Evolutionary conservation across 2,113 vertebrate genomes (phyloP), one percentile per base, ranked within the genome.

Genomic region (Halcyon malimbica): DNA sequence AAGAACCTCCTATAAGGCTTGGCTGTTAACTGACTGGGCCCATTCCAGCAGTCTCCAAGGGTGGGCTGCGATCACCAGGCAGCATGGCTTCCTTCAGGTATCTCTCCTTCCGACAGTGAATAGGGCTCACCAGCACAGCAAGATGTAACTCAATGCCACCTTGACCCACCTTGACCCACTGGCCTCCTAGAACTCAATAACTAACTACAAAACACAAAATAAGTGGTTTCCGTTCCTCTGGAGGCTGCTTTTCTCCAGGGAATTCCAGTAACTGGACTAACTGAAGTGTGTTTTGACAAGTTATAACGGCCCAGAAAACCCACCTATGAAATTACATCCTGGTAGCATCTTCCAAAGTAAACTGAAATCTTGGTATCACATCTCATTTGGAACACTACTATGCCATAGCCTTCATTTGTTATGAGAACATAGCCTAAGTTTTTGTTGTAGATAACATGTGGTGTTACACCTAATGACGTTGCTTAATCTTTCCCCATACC

Each of bases 281-380:
- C 4, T 89, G 86, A 96, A 96, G 76, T 92, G n/a, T 85, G 75
- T 85, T 94, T 96, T 92, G 91, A 96, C 93, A 91, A 94, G 96
- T 85, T 89, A 4, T 6, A 94, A 96, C 95, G 94, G 91, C 77
- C 68, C 57, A 91, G 77, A 94, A 96, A 96, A 97, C 70, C 63
- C 80, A 96, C 83, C 95, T 94, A 83, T 33, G 16, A 89, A 96
- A 96, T 96, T 87, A 94, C 75, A 96, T 93, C 70, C 87, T 85
- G 77, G 93, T 87, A 94, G 42, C 78, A 93, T 85, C 77, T 96
- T 95, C 95, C 96, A 96, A 97, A 93, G 50, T 94, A 96, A 96
- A 97, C 89, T 28, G 41, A 89, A 94, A 84, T 79, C 62, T 79
- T 80, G 77, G 77, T 94, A 93, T 87, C 56, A 59, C 51, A 86